Percentiles rank a stretch among this genome's conserved stretches.
Conservation (phyloP, 2,888 invertebrate genomes). For the Eupithecia dodoneata region DNA sequence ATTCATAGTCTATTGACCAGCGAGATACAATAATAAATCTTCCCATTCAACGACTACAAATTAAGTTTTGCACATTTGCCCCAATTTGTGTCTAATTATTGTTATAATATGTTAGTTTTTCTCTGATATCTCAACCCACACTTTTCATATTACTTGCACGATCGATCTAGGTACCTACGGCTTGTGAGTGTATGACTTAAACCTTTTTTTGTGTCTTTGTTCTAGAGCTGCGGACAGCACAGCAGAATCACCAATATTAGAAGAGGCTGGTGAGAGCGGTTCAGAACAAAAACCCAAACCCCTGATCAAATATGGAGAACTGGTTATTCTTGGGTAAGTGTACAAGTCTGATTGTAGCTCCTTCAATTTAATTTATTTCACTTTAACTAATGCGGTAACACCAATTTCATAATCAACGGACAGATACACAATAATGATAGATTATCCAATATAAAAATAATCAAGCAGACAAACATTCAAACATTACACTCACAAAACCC, state of each 20-base stretch:
- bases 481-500: no score
- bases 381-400: no score
- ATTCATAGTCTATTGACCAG: neutral
- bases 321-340: conserved; percentile 96
- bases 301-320: conserved; percentile 94
- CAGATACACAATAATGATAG: no score
- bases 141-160: neutral
- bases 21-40: neutral
- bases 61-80: no score
- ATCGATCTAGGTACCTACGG: neutral
- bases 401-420: no score
- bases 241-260: conserved; percentile 90
- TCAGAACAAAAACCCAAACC: conserved; percentile 91
- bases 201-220: conserved; percentile 48
- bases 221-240: conserved; percentile 81
- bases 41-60: neutral
- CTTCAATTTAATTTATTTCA: no score
- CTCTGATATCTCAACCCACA: no score
- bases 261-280: conserved; percentile 90
- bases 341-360: neutral
- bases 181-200: neutral
- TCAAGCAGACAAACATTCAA: no score
- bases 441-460: no score
- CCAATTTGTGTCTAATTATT: neutral
- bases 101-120: no score